Base-by-base conservation (phyloP, 2,888 invertebrate genomes). In the Oxyscelio sp. region DNA sequence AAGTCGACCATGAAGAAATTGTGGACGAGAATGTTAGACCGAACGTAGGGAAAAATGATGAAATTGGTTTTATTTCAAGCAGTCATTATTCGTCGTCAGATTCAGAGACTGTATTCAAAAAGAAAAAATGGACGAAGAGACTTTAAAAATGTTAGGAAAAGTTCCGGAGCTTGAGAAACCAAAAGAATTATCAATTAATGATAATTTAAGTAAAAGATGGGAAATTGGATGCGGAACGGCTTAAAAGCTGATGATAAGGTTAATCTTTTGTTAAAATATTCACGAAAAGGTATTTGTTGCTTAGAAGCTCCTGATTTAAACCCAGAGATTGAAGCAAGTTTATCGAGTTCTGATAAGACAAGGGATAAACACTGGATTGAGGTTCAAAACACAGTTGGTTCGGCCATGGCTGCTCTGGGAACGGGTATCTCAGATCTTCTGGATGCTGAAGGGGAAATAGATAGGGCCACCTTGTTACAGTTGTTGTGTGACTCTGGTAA, bases 401-500 rank as follows among this genome's bases (percentile, higher is more conserved):
- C 40, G 2, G n/a, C 40, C n/a, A 40, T 40, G 40, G 1, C n/a
- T 2, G n/a, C 40, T n/a, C n/a, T 40, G 5, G 40, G 40, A 0
- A 2, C 1, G 40, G n/a, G n/a, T 2, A 40, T 40, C 8, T 40
- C n/a, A n/a, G n/a, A 40, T 1, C 40, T 40, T 40, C n/a, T 40
- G 15, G n/a, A 1, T 3, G 40, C 40, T n/a, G 40, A 40, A 2
- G 40, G 5, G 2, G 40, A 40, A 40, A n/a, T 40, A 0, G 40
- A 40, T 5, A 40, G 27, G 27, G 27, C 27, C 6, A 27, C 27
- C 4, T 0, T 58, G 11, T 17, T 58, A 13, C 34, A 58, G 38
- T 13, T n/a, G 19, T 34, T 58, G 19, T 58, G 56, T 15, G 56
- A 58, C 13, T 17, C 56, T 2, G 70, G 56, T 9, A 71, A 71